Evolutionary conservation across 2,113 vertebrate genomes (phyloP).

Genomic region (Paramisgurnus dabryanus): DNA sequence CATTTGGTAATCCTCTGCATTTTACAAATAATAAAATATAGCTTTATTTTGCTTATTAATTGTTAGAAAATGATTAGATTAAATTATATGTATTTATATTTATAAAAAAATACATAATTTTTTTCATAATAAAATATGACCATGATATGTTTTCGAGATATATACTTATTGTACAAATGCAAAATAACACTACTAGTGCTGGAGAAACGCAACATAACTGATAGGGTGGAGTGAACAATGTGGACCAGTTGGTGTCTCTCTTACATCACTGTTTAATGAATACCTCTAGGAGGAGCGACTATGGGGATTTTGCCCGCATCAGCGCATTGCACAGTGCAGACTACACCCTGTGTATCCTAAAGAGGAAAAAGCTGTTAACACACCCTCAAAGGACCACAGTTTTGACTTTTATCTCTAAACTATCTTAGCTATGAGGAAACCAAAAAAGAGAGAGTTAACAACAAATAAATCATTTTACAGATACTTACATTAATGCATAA

Average conservation of each 20-base stretch:
- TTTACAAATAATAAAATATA: no score
- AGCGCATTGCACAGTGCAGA: not conserved
- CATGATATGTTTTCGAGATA: not conserved
- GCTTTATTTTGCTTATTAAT: no score
- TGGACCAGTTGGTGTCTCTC: conserved; percentile 55
- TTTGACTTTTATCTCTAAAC: no score
- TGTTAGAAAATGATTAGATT: no score
- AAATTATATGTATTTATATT: not conserved
- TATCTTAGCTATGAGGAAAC: no score
- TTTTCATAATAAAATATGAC: no score
- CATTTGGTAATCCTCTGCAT: no score
- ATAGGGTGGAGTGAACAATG: conserved; percentile 23
- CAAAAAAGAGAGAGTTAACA: no score
- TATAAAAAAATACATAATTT: no score
- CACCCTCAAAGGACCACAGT: conserved; percentile 23
- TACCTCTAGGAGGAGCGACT: not conserved
- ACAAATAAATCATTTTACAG: no score
- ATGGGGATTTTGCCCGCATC: not conserved
- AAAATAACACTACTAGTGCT: not conserved
- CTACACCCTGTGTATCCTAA: conserved; percentile 26
- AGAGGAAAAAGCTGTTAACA: conserved; percentile 1
- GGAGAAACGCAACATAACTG: not conserved
- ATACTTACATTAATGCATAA: no score
- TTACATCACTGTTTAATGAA: conserved; percentile 32
- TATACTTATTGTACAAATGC: not conserved